These are phyloP conservation scores for Tinea trinotella DNA, from an alignment of 2,888 invertebrate species.

Conservation along the genomic window DNA sequence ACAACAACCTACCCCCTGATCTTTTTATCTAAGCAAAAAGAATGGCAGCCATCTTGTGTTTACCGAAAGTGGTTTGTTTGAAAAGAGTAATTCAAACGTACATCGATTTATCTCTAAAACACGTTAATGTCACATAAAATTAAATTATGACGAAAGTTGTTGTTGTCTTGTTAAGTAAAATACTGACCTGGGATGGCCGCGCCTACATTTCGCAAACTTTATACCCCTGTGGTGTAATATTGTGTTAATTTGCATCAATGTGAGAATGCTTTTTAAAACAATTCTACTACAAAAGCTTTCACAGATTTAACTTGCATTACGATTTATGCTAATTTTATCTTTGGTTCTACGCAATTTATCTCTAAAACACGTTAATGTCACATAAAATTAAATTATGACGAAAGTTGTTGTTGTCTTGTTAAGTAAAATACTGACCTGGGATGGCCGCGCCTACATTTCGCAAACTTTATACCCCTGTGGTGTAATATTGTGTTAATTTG, in stretches of 20 bases:
- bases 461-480: background rate
- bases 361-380: constrained; percentile 37
- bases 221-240: constrained; percentile 10
- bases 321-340: background rate
- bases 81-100: constrained; percentile 19
- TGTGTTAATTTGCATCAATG: constrained; percentile 11
- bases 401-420: constrained; percentile 35
- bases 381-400: constrained; percentile 47
- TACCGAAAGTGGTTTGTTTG: constrained; percentile 14
- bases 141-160: constrained; percentile 42
- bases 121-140: constrained; percentile 46
- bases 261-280: constrained; percentile 14
- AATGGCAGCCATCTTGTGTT: constrained; percentile 7
- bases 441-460: background rate
- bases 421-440: constrained; percentile 27
- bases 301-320: background rate
- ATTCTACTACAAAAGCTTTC: background rate
- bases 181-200: constrained; percentile 23
- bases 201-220: background rate
- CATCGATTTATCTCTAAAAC: constrained; percentile 33
- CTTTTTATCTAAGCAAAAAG: background rate
- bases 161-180: constrained; percentile 31
- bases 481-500: constrained; percentile 15
- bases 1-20: background rate
- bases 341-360: constrained; percentile 27